These are phyloP conservation scores for Blastobasis lacticolella DNA, from an alignment of 2,888 invertebrate genomes.

Conservation along the genomic window DNA sequence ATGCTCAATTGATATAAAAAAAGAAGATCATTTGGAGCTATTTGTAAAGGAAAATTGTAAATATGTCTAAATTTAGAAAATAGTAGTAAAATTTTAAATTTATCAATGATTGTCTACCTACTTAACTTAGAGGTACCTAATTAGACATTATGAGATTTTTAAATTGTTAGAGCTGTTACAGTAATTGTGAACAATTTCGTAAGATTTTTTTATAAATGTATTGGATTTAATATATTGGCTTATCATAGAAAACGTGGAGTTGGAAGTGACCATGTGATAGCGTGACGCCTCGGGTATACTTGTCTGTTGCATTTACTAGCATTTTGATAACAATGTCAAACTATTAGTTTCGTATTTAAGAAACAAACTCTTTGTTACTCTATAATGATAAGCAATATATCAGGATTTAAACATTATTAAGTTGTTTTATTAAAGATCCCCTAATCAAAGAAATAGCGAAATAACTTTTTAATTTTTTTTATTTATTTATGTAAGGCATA, in stretches of 20 bases:
- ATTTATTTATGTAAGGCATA: too few species aligned
- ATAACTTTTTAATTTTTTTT: too few species aligned
- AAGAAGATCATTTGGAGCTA: slow-evolving; percentile 56
- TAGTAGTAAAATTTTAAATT: slow-evolving; percentile 57
- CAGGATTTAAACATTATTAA: slow-evolving; percentile 50
- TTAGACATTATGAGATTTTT: slow-evolving; percentile 69
- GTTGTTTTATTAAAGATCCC: slow-evolving; percentile 23
- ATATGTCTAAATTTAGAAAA: slow-evolving; percentile 66
- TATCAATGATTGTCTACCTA: slow-evolving; percentile 36
- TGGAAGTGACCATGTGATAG: slow-evolving; percentile 54
- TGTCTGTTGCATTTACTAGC: slow-evolving; percentile 71
- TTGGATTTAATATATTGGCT: slow-evolving; percentile 62
- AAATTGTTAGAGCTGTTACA: slow-evolving; percentile 52
- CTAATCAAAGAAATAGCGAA: too few species aligned
- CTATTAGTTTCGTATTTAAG: slow-evolving; percentile 53
- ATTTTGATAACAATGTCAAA: slow-evolving; percentile 60
- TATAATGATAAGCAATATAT: slow-evolving; percentile 74
- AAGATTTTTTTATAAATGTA: slow-evolving; percentile 25
- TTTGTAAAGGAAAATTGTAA: slow-evolving; percentile 49
- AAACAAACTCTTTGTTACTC: slow-evolving; percentile 65
- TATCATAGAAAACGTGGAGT: slow-evolving; percentile 33
- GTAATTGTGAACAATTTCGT: slow-evolving; percentile 59
- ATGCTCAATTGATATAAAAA: slow-evolving; percentile 68
- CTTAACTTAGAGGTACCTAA: slow-evolving; percentile 59
- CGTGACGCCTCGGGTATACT: slow-evolving; percentile 59